phyloP scores from a whole-genome alignment of 2,113 vertebrate genomes.

The Crotalus horridus region DNA sequence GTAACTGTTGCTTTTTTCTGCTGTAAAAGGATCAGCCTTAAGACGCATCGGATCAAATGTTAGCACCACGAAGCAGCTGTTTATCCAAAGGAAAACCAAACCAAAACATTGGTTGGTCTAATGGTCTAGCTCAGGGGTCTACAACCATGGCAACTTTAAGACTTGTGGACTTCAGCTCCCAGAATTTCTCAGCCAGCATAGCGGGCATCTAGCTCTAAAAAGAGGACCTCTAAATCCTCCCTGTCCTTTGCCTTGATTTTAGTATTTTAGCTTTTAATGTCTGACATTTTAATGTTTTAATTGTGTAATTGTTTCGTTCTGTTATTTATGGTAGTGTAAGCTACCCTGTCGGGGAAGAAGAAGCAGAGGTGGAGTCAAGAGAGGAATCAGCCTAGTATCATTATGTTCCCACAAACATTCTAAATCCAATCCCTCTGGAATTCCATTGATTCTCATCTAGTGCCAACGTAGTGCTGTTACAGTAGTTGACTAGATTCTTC shows the following conservation, averaged over 20 bases:
- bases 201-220: conserved; percentile 9
- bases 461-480: no score
- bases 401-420: no score
- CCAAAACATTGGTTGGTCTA: neutral
- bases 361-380: no score
- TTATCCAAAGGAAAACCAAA: neutral
- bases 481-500: no score
- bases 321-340: neutral
- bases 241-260: neutral
- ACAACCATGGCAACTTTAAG: no score
- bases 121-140: no score
- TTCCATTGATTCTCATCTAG: no score
- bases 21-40: neutral
- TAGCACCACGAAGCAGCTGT: neutral
- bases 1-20: neutral
- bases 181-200: no score
- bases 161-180: no score
- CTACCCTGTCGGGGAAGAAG: no score
- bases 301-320: neutral
- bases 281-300: neutral
- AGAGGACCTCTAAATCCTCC: neutral
- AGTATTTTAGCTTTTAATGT: neutral
- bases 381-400: no score
- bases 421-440: no score
- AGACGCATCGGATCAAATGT: neutral